Evolutionary conservation across 2,113 vertebrate genomes (phyloP).

Genomic region (Xenopus borealis): DNA sequence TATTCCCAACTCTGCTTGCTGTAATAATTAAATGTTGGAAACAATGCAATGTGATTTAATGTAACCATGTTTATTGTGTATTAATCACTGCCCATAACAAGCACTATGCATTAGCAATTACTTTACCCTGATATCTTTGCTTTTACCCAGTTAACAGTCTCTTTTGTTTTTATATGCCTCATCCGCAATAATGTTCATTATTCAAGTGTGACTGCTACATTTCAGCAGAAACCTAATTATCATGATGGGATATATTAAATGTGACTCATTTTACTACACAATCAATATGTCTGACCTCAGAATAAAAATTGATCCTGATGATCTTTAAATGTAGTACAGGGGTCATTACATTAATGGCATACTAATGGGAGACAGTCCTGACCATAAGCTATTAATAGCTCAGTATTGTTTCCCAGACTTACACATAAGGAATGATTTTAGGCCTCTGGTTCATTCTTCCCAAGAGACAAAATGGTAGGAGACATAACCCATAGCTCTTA

Average conservation of each 20-base stretch:
- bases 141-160: conserved; percentile 29
- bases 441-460: conserved; percentile 36
- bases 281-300: conserved; percentile 58
- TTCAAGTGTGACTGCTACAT: conserved; percentile 58
- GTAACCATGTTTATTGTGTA: not conserved
- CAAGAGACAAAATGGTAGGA: conserved; percentile 10
- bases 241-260: conserved; percentile 60
- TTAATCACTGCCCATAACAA: conserved; percentile 33
- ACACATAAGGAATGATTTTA: conserved; percentile 33
- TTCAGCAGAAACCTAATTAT: conserved; percentile 58
- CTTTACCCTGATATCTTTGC: conserved; percentile 29
- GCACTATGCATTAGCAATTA: conserved; percentile 31
- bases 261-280: conserved; percentile 56
- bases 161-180: conserved; percentile 48
- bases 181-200: conserved; percentile 49
- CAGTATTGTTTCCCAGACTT: conserved; percentile 49
- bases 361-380: conserved; percentile 58
- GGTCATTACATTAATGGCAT: conserved; percentile 56
- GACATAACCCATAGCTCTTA: conserved; percentile 29
- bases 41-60: too few relatives aligned
- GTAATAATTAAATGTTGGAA: too few relatives aligned
- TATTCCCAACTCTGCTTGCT: too few relatives aligned
- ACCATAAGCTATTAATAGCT: conserved; percentile 56
- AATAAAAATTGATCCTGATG: conserved; percentile 58
- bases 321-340: conserved; percentile 59